Evolutionary conservation across 2,113 vertebrate genomes (phyloP), one percentile per base, ranked within the genome.

Genomic region (Heliornis fulica): DNA sequence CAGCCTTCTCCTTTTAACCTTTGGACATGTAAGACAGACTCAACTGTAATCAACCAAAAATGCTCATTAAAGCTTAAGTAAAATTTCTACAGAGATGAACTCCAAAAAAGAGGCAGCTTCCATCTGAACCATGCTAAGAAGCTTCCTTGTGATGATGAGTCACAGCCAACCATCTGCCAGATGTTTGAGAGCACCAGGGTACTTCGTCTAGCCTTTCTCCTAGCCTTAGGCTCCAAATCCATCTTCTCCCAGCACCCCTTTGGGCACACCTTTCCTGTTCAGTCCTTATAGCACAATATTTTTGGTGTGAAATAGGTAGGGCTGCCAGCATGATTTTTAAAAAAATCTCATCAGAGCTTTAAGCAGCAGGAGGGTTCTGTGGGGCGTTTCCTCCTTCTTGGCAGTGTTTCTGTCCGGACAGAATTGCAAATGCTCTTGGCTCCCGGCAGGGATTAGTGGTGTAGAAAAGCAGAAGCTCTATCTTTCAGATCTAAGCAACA

Each of bases 401-500:
- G 96, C 89, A 89, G 46, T 36, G 0, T 46, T 83, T 50, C 1
- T 21, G 36, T 59, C 61, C 2, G 78, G 68, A 19, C 63, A 74
- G 75, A 29, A 57, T 32, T 13, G 70, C 79, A 86, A 82, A 25
- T 0, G 8, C 66, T 41, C 36, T 13, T 29, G 50, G 89, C 63
- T 95, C 56, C 69, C 7, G 0, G 54, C n/a, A 10, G 72, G 74
- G 83, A 94, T 95, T 89, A 92, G 89, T 13, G 45, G 87, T 68
- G 66, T 48, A 9, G 87, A 93, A 94, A 95, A 96, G 93, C 95
- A 96, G 82, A 94, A 96, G 93, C 85, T 96, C 38, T 57, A 9
- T 15, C 71, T 94, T 90, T 91, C 77, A 63, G 66, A 94, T 61
- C 78, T 69, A 63, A 96, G 66, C 71, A 61, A 68, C 0, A 1